Base-by-base conservation (phyloP, 1,140 invertebrate species). In the Rhyacophila brunnea region DNA sequence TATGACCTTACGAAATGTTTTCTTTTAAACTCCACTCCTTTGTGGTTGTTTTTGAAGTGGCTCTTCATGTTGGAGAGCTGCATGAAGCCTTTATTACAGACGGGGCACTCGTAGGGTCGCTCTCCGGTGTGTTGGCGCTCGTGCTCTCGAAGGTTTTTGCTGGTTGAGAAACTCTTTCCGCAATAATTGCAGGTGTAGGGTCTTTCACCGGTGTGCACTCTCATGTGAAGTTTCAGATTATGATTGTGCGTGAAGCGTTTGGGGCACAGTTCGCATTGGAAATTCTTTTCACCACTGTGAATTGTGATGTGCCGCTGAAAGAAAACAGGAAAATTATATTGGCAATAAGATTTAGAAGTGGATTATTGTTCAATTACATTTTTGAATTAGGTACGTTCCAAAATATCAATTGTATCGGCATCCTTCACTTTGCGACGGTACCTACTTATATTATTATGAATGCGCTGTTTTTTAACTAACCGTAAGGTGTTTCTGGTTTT, bases 41-140 rank as follows among this genome's bases (percentile, higher is more conserved):
- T 56, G 23, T 56, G 53, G 32, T 47, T 46, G 2, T 56, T 32
- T 40, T 35, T 46, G 20, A 56, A 46, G 28, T 56, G 53, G 13
- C 53, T 56, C 13, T 47, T 46, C 43, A 46, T 56, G 19, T 46
- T 69, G 11, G 59, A 62, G 40, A 67, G 68, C 17, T 69, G 68
- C 6, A 67, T 66, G 38, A 81, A 79, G 20, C 69, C 69, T 66
- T 80, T 80, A 9, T 70, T 71, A 66, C 81, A 82, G 17, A 73
- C 65, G 20, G 73, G 69, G 57, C 79, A 80, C 42, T 65, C 78
- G 68, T 68, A 83, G 65, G 72, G 83, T 71, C 74, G 81, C 52
- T 80, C 77, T 13, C 77, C 79, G 5, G 77, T 80, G 57, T 77
- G 74, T 18, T 67, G 70, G 14, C 67, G 57, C 59, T 70, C 65